A percentile compares a stretch with the other conserved stretches of the same genome.
Evolutionary conservation across 2,797 vertebrate species (phyloP).

Genomic region (Periparus ater): DNA sequence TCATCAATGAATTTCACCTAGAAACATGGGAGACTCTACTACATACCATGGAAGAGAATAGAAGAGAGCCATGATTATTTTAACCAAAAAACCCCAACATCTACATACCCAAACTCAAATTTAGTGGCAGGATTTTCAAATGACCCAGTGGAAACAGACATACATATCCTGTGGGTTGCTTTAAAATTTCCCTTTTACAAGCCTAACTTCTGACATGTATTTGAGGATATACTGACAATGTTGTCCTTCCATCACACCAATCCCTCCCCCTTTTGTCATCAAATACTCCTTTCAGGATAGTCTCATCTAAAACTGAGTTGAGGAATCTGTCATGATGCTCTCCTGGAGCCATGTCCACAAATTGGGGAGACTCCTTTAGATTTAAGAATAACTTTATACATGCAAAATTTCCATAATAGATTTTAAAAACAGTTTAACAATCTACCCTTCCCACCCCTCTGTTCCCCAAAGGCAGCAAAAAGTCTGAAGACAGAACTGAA

Average conservation of each 20-base stretch:
- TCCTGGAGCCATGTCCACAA: conserved; percentile 57
- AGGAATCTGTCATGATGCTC: conserved; percentile 53
- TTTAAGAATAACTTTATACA: conserved; percentile 64
- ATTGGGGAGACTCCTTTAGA: conserved; percentile 42
- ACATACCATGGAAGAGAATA: not conserved
- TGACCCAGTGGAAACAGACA: not conserved
- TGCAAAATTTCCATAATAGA: conserved; percentile 59
- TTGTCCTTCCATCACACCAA: not conserved
- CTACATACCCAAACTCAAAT: not conserved
- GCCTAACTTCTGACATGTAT: not conserved
- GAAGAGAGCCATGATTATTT: not conserved
- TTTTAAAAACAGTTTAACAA: conserved; percentile 63
- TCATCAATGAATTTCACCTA: not conserved
- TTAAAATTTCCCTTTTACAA: not conserved
- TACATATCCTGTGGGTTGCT: not conserved
- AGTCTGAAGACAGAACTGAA: conserved; percentile 63
- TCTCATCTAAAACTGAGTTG: conserved; percentile 13
- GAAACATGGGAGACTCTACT: not conserved
- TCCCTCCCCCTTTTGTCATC: not conserved
- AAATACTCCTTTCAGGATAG: not conserved
- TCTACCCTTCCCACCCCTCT: conserved; percentile 60
- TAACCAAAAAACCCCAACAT: not conserved
- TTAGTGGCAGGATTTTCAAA: conserved; percentile 30
- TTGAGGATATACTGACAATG: not conserved
- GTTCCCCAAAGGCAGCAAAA: conserved; percentile 65